Conservation (phyloP, 2,113 vertebrate species). For the Mirounga angustirostris region DNA sequence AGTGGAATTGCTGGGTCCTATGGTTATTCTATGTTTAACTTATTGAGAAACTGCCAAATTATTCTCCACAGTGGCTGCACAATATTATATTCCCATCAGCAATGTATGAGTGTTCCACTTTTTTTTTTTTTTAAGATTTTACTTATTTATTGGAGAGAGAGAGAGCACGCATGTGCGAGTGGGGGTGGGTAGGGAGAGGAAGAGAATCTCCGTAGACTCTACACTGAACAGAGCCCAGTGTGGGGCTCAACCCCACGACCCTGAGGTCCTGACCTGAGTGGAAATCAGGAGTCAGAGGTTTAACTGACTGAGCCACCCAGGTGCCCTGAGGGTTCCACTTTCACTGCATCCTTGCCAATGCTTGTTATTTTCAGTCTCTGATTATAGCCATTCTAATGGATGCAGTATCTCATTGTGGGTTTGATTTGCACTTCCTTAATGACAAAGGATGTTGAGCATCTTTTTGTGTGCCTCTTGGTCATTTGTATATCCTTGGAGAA, state of each 20-base stretch:
- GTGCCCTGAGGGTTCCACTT: background rate
- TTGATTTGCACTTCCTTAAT: conserved; percentile 19
- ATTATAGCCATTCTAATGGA: background rate
- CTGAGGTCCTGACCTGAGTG: background rate
- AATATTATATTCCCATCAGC: background rate
- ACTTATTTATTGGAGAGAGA: background rate
- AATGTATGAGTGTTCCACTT: background rate
- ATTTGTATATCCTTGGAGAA: conserved; percentile 13
- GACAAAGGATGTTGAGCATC: background rate
- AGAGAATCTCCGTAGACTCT: background rate
- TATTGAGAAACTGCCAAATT: background rate
- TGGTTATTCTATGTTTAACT: background rate
- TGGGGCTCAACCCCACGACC: background rate
- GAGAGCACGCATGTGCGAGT: too few species aligned
- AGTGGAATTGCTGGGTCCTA: background rate
- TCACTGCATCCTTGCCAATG: background rate
- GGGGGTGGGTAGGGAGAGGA: background rate
- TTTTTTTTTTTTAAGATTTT: background rate
- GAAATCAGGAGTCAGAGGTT: background rate
- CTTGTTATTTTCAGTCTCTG: background rate
- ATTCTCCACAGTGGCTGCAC: background rate
- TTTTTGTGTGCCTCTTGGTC: background rate
- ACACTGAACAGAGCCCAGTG: background rate
- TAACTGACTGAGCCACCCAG: background rate
- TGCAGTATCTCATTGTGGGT: background rate